Base-by-base conservation (phyloP, 1,140 invertebrate species). In the Zaprionus nigranus region DNA sequence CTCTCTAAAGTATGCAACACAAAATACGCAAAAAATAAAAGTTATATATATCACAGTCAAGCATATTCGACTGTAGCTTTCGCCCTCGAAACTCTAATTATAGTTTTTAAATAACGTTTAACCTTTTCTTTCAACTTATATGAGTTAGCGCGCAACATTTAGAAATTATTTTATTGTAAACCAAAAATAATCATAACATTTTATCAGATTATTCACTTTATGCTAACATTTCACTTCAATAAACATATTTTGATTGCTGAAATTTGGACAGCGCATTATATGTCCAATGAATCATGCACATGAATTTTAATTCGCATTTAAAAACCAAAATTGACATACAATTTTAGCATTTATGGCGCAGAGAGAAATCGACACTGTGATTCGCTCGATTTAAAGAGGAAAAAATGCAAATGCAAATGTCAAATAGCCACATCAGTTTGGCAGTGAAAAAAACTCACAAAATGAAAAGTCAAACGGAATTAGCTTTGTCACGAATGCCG, bases 391-490 rank as follows among this genome's bases (percentile, higher is more conserved):
- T 69, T 40, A 46, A 49, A 46, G 13, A 51, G 22, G 49, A 64
- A 80, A 76, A 28, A 46, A 51, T 58, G 26, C 17, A 62, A 71
- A 65, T 71, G 56, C 46, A 62, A 81, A 80, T 71, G 34, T 43
- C 43, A 71, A 68, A 71, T 58, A 28, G 40, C 51, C 72, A 40
- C 59, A 69, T 56, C 49, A 61, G 71, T 60, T 57, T 59, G 58
- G 38, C 34, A 46, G n/a, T 46, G 40, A 17, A 46, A 51, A 51
- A 51, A 17, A 12, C 46, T 11, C 20, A 24, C 51, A 59, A 75
- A 81, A 79, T 56, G 57, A 68, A 82, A 79, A 79, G 53, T 59
- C 72, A 71, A 82, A 78, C 43, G 63, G 62, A 68, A 81, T 77
- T 81, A 80, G 36, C 64, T 53, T 63, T 65, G 75, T 65, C 62